Base-by-base conservation (phyloP, 2,797 vertebrate genomes). In the Galagoides demidoff region DNA sequence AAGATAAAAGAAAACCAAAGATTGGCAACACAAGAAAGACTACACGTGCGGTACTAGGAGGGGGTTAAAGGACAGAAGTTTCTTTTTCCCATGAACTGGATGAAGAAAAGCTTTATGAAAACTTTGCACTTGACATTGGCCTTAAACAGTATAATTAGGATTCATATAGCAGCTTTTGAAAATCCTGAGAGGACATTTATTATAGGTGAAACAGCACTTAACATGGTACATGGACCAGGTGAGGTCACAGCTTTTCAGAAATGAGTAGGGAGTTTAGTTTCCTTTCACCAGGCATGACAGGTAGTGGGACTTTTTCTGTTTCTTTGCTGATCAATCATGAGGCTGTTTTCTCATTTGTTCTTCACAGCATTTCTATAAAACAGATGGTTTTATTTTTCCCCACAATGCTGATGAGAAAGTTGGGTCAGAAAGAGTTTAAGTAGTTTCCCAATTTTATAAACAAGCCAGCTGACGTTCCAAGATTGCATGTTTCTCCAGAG, bases 401-500 rank as follows among this genome's bases (percentile, higher is more conserved):
- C 17, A 39, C 8, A 7, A 22, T 55, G 14, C 19, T 49, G 9
- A 49, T 12, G 49, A 68, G 17, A 68, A 34, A 19, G 64, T 16
- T n/a, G 43, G 6, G 31, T 61, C 17, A 29, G 34, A 83, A 11
- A 12, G 52, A 27, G 7, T 49, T 52, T 79, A 39, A 37, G 49
- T 49, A 59, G 17, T 29, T 66, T 68, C 6, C 17, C 13, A 4
- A 3, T 31, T 57, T 85, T 55, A 3, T 73, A 6, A 85, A 27
- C 0, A 3, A 2, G 11, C 61, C 16, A 70, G 31, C 9, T 71
- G 4, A 17, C 2, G 12, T 27, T 55, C 10, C 27, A 2, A 49
- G 3, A 8, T 1, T 2, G 11, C 0, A 0, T n/a, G 45, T n/a
- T 2, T 25, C 25, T 34, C 39, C 3, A 10, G 76, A 23, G 20